Evolutionary conservation across 2,797 vertebrate genomes (phyloP), one percentile per base, ranked within the genome.

Genomic region (Sebastes flavidus): DNA sequence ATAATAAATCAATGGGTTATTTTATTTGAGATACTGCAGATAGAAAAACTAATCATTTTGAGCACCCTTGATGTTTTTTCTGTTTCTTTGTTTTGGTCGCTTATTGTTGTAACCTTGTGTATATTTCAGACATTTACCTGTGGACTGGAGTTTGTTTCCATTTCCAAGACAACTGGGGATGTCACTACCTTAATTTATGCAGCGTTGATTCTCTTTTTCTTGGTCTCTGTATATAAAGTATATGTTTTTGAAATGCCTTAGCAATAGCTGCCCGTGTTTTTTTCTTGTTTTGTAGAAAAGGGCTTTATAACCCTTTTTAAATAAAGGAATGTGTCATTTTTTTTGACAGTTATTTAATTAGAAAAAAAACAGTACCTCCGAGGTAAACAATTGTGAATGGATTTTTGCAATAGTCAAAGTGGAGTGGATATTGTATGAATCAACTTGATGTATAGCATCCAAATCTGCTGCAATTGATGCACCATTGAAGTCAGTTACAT

Each of bases 201-300:
- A 83, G 78, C 69, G 82, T 88, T 75, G 30, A 84, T 66, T 81
- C 63, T 52, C 46, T 60, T 59, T 87, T 84, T 87, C 42, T 86
- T 81, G 69, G 30, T 78, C 63, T 91, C 20, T 95, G 90, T 95
- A 92, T 90, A 93, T 93, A 94, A 87, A 80, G 75, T 86, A 66
- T 72, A 62, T 84, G 69, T 90, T 86, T 87, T 86, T 62, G 69
- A 87, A 88, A 88, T 73, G 77, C 82, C 83, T 91, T 92, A 89
- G 88, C 87, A 82, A 82, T 92, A 92, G 91, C 87, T 85, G 29
- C 80, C 63, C 58, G 77, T 90, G 76, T 72, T 85, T 82, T 88
- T 88, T 80, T 88, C 80, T 81, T 85, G 70, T 78, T 81, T 80
- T 36, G 74, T 82, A 81, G 86, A 63, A 29, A 65, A 63, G 69